These are phyloP conservation scores for Apodemia zela DNA, from an alignment of 2,888 invertebrate species.

Conservation along the genomic window DNA sequence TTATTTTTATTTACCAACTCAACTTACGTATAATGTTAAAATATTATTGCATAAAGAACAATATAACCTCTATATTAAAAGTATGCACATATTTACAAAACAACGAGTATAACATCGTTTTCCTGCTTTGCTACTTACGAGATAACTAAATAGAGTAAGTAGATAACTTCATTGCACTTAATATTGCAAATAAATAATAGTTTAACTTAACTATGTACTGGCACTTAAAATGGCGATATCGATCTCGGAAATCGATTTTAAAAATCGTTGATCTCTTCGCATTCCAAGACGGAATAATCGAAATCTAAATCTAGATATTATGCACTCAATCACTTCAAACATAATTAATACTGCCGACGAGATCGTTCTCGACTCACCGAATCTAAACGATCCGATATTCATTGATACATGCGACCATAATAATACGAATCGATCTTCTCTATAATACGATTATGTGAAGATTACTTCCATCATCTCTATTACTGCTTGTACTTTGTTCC, in stretches of 20 bases:
- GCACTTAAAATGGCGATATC: slow-evolving; percentile 44
- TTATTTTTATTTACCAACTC: slow-evolving; percentile 20
- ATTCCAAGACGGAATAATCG: slow-evolving; percentile 19
- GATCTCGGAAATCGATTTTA: slow-evolving; percentile 19
- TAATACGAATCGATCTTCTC: slow-evolving; percentile 4
- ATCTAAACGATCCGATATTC: slow-evolving; percentile 38
- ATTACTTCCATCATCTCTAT: not conserved
- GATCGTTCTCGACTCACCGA: slow-evolving; percentile 37
- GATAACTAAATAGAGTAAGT: slow-evolving; percentile 34
- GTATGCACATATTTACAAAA: slow-evolving; percentile 78
- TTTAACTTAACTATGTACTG: slow-evolving; percentile 51
- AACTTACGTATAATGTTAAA: slow-evolving; percentile 31
- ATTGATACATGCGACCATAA: slow-evolving; percentile 36
- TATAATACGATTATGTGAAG: not conserved
- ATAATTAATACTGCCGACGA: slow-evolving; percentile 71
- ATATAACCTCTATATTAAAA: slow-evolving; percentile 44
- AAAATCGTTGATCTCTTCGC: slow-evolving; percentile 5
- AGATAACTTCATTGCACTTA: slow-evolving; percentile 34
- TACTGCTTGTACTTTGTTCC: not conserved
- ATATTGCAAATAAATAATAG: slow-evolving; percentile 44
- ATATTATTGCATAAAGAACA: slow-evolving; percentile 37
- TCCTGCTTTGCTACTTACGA: slow-evolving; percentile 5
- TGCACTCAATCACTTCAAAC: slow-evolving; percentile 54
- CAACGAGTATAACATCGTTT: slow-evolving; percentile 40
- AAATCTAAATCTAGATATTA: slow-evolving; percentile 44